Base-by-base conservation (phyloP, 2,888 invertebrate species). In the Lithosia quadra region DNA sequence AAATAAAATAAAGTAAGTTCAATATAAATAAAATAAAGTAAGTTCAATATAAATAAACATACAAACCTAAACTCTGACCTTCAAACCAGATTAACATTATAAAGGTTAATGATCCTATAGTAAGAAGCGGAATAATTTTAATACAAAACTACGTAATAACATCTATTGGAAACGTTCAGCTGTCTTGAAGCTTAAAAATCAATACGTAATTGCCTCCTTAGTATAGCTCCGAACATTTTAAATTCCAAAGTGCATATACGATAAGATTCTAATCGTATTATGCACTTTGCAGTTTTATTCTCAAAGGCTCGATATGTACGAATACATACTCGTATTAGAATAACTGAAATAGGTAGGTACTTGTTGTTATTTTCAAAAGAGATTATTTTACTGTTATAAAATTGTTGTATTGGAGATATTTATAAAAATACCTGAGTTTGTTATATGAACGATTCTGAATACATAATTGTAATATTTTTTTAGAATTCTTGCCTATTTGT, bases 121-220 rank as follows among this genome's bases (percentile, higher is more conserved):
- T 49, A 9, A 1, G 18, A n/a, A 0, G 18, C 43, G 49, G 7
- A 49, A 49, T 8, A 9, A n/a, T n/a, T 49, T n/a, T 18, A 49
- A n/a, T 49, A 49, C 49, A 49, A n/a, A n/a, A 49, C 49, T 49
- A 49, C n/a, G 49, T n/a, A n/a, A 2, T 49, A n/a, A 49, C n/a
- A 49, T 18, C 7, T 49, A 49, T 49, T 49, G 49, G 49, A 49
- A n/a, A 49, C n/a, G n/a, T 49, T n/a, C 7, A 9, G 3, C n/a
- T 49, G 49, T n/a, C 49, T 49, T 49, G 49, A 49, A 49, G n/a
- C 7, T 49, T 49, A n/a, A n/a, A 49, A 49, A 49, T 49, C 49
- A 49, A 49, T 49, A 49, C 9, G n/a, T n/a, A 9, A 18, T n/a
- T n/a, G 18, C 49, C 49, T 49, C n/a, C 49, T 49, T 49, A 18